Conservation (phyloP, 2,113 vertebrate genomes). For the Mola mola region DNA sequence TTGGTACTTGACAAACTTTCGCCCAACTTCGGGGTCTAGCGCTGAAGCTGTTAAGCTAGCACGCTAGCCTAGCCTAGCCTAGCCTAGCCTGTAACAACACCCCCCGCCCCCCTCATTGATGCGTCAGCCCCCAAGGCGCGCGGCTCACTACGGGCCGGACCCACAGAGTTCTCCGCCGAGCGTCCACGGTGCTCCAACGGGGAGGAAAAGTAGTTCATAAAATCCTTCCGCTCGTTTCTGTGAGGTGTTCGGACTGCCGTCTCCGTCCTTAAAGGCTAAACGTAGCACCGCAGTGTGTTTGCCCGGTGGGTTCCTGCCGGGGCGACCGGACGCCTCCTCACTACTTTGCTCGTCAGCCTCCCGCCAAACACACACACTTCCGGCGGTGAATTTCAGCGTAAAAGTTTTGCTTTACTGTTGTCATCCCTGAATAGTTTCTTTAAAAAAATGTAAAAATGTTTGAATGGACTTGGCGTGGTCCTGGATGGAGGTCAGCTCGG, state of each 20-base stretch:
- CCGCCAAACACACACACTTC: background rate
- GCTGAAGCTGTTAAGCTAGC: no score
- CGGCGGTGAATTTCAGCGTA: constrained; percentile 14
- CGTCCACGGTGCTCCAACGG: background rate
- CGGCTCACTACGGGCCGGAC: constrained; percentile 11
- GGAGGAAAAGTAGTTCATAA: background rate
- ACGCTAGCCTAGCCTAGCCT: constrained; percentile 19
- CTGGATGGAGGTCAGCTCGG: no score
- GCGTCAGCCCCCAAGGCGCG: constrained; percentile 31
- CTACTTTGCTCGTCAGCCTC: constrained; percentile 24
- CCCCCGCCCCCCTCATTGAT: background rate
- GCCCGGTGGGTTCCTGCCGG: constrained; percentile 72
- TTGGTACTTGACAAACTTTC: background rate
- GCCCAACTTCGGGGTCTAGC: background rate
- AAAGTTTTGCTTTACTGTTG: no score
- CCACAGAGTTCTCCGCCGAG: constrained; percentile 2
- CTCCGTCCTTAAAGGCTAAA: background rate
- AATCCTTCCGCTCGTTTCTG: fast-evolving
- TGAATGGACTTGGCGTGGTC: no score
- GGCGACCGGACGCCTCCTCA: constrained; percentile 65
- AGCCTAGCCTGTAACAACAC: no score
- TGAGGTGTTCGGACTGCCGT: fast-evolving
- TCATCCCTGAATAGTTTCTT: no score
- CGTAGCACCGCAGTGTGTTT: constrained; percentile 20
- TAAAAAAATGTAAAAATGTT: no score